phyloP scores from a whole-genome alignment of 1,140 invertebrate species.

The Scaptodrosophila lebanonensis region DNA sequence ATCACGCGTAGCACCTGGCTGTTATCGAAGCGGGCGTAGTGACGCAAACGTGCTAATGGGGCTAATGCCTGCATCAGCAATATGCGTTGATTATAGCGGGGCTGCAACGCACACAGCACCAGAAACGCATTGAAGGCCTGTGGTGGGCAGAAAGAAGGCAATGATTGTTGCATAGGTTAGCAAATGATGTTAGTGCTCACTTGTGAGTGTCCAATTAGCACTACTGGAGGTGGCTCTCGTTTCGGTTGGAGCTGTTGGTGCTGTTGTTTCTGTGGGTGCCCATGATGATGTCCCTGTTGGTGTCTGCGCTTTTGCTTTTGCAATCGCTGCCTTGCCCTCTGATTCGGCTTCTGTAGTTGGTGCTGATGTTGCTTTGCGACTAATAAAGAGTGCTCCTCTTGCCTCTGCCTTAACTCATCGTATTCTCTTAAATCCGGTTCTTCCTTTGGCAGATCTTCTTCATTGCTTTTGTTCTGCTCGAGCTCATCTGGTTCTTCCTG shows the following conservation, averaged over 20 bases:
- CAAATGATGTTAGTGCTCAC: constrained; percentile 73
- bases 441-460: too few species aligned
- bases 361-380: too few species aligned
- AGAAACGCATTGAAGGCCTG: constrained; percentile 77
- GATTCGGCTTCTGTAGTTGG: too few species aligned
- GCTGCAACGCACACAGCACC: constrained; percentile 79
- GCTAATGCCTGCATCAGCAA: constrained; percentile 81
- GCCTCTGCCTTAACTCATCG: too few species aligned
- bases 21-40: constrained; percentile 70
- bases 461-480: too few species aligned
- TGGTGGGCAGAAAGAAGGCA: neutral
- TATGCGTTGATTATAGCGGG: constrained; percentile 83
- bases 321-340: too few species aligned
- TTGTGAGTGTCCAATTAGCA: constrained; percentile 83
- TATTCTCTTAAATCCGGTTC: too few species aligned
- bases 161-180: constrained; percentile 2
- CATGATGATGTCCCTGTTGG: too few species aligned
- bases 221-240: constrained; percentile 78
- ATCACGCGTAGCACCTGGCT: constrained; percentile 50
- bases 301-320: too few species aligned
- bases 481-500: too few species aligned
- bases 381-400: too few species aligned
- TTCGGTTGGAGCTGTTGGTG: constrained; percentile 79
- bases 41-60: constrained; percentile 80
- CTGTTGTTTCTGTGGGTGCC: too few species aligned